Conservation (phyloP, 2,888 invertebrate genomes). For the Gnatocerus cornutus region DNA sequence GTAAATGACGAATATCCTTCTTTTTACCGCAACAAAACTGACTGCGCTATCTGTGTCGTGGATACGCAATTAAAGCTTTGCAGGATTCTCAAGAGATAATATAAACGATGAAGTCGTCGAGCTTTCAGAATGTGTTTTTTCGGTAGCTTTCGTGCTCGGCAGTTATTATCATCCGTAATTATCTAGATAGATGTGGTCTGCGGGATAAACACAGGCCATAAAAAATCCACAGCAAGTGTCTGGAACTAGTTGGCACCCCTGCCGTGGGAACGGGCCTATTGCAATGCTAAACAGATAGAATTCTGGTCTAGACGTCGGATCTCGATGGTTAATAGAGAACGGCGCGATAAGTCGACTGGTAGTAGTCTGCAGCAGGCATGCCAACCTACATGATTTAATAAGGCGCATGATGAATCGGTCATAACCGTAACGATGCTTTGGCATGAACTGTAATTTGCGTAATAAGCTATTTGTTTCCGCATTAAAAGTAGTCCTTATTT, state of each 20-base stretch:
- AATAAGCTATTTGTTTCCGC: constrained; percentile 50
- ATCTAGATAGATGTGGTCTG: constrained; percentile 45
- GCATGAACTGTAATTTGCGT: constrained; percentile 56
- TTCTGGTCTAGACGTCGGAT: constrained; percentile 50
- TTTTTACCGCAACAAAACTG: background rate
- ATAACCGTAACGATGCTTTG: constrained; percentile 54
- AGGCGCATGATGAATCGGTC: constrained; percentile 57
- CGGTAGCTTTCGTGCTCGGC: constrained; percentile 32
- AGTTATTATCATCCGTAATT: constrained; percentile 43
- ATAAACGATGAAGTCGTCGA: constrained; percentile 28
- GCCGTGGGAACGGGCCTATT: constrained; percentile 59
- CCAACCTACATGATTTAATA: constrained; percentile 60
- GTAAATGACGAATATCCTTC: background rate
- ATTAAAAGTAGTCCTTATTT: constrained; percentile 23
- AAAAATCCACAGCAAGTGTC: constrained; percentile 60
- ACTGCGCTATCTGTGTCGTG: background rate
- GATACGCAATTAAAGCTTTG: constrained; percentile 2
- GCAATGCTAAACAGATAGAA: constrained; percentile 56
- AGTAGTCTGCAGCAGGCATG: constrained; percentile 56
- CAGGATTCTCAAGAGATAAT: background rate
- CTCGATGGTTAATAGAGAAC: constrained; percentile 44
- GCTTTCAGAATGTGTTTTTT: constrained; percentile 24
- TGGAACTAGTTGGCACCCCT: constrained; percentile 64
- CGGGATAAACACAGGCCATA: constrained; percentile 43
- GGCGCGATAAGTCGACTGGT: constrained; percentile 50